Conservation (phyloP, 2,888 invertebrate species). For the Syrphus vitripennis region DNA sequence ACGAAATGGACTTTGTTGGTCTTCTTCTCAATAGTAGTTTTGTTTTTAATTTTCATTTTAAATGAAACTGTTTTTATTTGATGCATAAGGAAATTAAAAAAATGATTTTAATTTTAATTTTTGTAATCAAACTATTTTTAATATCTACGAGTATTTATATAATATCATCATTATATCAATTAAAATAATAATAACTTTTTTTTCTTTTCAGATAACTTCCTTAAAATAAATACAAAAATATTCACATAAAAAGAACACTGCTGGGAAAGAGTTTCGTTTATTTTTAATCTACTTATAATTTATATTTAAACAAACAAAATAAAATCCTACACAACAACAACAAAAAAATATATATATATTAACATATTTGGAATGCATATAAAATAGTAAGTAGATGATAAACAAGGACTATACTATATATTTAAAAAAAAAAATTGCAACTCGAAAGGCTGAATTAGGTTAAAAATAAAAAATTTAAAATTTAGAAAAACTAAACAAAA, state of each 20-base stretch:
- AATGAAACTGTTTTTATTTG: too few species aligned
- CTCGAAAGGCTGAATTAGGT: constrained; percentile 72
- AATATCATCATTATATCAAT: too few species aligned
- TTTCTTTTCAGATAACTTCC: constrained; percentile 50
- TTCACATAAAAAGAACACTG: constrained; percentile 27
- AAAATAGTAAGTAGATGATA: constrained; percentile 52
- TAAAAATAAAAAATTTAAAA: constrained; percentile 62
- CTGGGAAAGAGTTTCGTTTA: constrained; percentile 45
- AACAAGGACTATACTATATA: constrained; percentile 62
- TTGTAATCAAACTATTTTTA: too few species aligned
- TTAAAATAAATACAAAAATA: background rate
- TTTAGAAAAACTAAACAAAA: constrained; percentile 43
- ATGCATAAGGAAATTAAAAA: too few species aligned
- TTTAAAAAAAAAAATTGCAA: constrained; percentile 57
- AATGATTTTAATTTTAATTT: too few species aligned
- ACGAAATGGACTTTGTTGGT: too few species aligned
- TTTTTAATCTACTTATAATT: background rate
- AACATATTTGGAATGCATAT: constrained; percentile 57
- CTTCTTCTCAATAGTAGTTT: too few species aligned
- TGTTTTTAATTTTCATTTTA: too few species aligned
- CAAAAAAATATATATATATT: constrained; percentile 21
- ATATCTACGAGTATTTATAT: too few species aligned
- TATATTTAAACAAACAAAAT: constrained; percentile 3
- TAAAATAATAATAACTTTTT: background rate
- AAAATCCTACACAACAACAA: constrained; percentile 7